Conservation (phyloP, 2,888 invertebrate species). For the Heteromyza rotundicornis region DNA sequence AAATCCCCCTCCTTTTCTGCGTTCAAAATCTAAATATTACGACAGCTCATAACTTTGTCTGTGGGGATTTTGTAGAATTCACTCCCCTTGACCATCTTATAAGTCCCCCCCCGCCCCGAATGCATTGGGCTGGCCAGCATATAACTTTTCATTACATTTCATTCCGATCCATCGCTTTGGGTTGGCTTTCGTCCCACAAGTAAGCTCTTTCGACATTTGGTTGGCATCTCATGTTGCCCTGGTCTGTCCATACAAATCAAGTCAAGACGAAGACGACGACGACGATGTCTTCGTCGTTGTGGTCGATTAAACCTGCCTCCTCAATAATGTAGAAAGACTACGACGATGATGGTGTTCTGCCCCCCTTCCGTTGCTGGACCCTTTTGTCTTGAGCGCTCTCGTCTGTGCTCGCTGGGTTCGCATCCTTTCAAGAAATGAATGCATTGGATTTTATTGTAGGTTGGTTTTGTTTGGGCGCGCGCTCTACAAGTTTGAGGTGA, state of each 20-base stretch:
- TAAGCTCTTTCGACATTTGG: background rate
- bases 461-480: slow-evolving; percentile 6
- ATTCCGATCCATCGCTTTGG: background rate
- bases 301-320: background rate
- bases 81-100: background rate
- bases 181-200: background rate
- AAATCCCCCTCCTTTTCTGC: too few species aligned
- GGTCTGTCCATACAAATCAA: slow-evolving; percentile 1
- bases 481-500: slow-evolving; percentile 5
- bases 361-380: background rate
- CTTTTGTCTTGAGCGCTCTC: background rate
- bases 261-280: too few species aligned
- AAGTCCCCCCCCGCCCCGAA: too few species aligned
- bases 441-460: slow-evolving; percentile 1
- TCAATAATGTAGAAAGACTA: background rate
- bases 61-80: background rate
- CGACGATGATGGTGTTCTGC: background rate
- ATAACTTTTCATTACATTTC: background rate
- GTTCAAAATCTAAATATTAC: background rate
- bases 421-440: background rate
- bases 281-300: background rate
- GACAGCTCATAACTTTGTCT: background rate
- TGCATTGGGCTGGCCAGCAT: background rate
- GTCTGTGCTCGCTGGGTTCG: background rate
- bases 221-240: background rate